phyloP scores from a whole-genome alignment of 2,888 invertebrate genomes.

The Drosophila borealis region DNA sequence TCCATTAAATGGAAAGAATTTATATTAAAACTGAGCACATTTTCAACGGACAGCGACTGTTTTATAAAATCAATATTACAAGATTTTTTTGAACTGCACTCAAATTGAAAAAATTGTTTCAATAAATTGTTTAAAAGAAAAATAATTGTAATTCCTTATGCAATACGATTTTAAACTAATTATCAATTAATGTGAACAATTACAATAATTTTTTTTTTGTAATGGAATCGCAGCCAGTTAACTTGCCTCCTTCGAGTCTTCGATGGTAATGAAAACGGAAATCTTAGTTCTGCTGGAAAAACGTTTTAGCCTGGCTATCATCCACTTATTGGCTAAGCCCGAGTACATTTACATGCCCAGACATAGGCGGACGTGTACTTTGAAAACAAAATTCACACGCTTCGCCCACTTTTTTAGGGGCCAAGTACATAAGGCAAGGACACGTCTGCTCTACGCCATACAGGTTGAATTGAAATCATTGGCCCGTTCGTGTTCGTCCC shows the following conservation, averaged over 20 bases:
- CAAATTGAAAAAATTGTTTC: background rate
- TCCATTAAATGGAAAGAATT: background rate
- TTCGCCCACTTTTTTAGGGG: slow-evolving; percentile 23
- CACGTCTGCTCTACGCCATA: slow-evolving; percentile 23
- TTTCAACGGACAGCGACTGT: no score
- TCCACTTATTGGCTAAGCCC: slow-evolving; percentile 6
- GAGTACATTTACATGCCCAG: slow-evolving; percentile 12
- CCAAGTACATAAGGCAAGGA: slow-evolving; percentile 53
- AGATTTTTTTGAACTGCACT: no score
- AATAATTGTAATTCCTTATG: no score
- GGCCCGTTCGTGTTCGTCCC: slow-evolving; percentile 7
- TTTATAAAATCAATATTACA: no score
- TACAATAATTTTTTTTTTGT: background rate
- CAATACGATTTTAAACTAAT: no score
- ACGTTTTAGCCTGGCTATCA: slow-evolving; percentile 11
- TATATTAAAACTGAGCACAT: background rate
- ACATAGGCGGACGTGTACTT: slow-evolving; percentile 30
- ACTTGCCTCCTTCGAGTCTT: slow-evolving; percentile 66
- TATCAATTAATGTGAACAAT: no score
- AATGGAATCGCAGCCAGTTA: slow-evolving; percentile 16
- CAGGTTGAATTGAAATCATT: slow-evolving; percentile 14
- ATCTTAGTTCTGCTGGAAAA: slow-evolving; percentile 38
- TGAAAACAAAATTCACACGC: slow-evolving; percentile 61
- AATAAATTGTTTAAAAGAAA: no score
- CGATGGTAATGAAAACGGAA: slow-evolving; percentile 64